Evolutionary conservation across 2,888 invertebrate species (phyloP).

Genomic region (Parasteatoda lunata): DNA sequence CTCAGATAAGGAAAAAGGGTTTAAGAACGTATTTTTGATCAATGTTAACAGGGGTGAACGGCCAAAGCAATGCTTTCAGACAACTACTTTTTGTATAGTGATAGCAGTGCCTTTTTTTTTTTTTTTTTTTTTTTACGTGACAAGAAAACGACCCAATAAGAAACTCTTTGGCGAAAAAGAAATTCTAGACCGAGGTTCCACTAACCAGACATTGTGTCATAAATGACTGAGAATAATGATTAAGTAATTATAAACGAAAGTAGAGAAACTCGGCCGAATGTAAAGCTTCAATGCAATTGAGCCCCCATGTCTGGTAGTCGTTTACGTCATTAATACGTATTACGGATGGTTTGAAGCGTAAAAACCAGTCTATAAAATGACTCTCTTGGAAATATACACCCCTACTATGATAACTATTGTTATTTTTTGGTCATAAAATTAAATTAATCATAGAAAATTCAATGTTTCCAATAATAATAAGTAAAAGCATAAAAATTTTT

Average conservation of each 20-base stretch:
- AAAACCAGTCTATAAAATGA: too few species aligned
- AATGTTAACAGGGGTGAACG: slow-evolving; percentile 35
- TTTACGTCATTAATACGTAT: background rate
- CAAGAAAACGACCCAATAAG: background rate
- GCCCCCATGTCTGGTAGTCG: background rate
- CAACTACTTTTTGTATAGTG: background rate
- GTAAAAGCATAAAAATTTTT: too few species aligned
- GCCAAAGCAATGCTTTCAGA: slow-evolving; percentile 27
- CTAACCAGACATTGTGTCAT: background rate
- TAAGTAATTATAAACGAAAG: background rate
- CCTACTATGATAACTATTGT: too few species aligned
- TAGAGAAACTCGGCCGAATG: background rate
- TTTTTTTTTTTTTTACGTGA: slow-evolving; percentile 7
- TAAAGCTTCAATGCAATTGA: background rate
- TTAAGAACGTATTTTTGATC: slow-evolving; percentile 16
- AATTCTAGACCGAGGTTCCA: background rate
- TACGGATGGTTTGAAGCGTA: too few species aligned
- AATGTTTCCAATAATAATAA: too few species aligned
- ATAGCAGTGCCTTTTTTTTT: background rate
- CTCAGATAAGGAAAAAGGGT: background rate
- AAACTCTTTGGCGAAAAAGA: background rate
- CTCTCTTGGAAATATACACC: too few species aligned
- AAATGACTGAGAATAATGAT: background rate
- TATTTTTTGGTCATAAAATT: too few species aligned
- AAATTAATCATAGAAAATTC: too few species aligned